Percentiles rank a stretch among this genome's conserved stretches.
phyloP scores from a whole-genome alignment of 2,797 vertebrate species.

The Fistularia tabacaria region DNA sequence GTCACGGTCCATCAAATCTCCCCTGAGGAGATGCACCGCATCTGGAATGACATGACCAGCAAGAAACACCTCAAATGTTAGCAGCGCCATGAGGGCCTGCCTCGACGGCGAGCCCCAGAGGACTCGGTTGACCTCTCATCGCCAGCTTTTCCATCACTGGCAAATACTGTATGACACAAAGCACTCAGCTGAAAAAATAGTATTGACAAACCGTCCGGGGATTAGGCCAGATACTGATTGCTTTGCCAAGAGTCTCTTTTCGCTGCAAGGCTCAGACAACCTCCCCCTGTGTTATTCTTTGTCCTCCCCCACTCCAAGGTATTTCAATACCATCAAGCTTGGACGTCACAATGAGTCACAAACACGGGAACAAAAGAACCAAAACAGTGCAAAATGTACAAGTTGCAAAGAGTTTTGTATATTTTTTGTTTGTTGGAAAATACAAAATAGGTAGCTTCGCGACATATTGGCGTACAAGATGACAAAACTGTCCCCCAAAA shows the following conservation, averaged over 20 bases:
- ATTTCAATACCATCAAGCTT: conserved; percentile 15
- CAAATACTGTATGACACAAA: conserved; percentile 20
- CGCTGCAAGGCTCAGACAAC: conserved; percentile 34
- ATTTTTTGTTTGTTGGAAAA: conserved; percentile 26
- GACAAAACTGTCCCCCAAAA: conserved; percentile 23
- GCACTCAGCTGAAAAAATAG: conserved; percentile 13
- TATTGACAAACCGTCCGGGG: conserved; percentile 8
- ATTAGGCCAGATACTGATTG: conserved; percentile 9
- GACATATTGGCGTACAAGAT: background rate
- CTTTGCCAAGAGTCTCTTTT: conserved; percentile 24
- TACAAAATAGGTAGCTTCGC: conserved; percentile 8
- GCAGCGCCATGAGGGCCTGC: conserved; percentile 21
- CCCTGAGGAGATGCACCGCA: conserved; percentile 97
- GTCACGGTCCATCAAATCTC: conserved; percentile 98
- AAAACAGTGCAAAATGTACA: too few species aligned
- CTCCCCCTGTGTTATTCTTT: conserved; percentile 15
- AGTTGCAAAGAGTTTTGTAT: too few species aligned
- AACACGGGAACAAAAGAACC: background rate
- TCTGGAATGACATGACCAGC: conserved; percentile 99
- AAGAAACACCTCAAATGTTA: conserved; percentile 98
- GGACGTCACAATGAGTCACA: conserved; percentile 17
- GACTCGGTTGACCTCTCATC: background rate
- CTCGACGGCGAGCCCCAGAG: background rate
- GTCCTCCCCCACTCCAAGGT: conserved; percentile 12
- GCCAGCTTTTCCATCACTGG: conserved; percentile 6